Conservation (phyloP, 2,113 vertebrate species). For the Sinocyclocheilus anshuiensis region DNA sequence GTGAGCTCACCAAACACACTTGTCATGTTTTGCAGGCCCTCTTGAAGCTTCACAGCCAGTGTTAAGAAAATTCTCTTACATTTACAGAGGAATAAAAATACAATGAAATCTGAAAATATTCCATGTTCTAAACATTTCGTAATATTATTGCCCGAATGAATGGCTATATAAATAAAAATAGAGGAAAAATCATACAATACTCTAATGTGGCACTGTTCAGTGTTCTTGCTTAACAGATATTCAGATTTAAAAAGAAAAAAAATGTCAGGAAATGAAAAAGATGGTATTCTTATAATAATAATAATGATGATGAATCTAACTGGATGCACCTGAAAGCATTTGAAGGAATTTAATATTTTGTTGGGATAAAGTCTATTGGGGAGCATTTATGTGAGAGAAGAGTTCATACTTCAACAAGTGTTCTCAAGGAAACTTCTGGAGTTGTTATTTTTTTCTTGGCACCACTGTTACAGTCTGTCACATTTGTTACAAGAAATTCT, state of each 20-base stretch:
- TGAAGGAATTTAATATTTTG: background rate
- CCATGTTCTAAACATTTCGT: background rate
- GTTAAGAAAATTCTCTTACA: constrained; percentile 34
- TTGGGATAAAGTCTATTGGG: background rate
- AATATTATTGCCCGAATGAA: background rate
- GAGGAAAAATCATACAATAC: background rate
- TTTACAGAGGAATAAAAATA: constrained; percentile 17
- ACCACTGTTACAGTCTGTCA: background rate
- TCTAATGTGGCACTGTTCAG: background rate
- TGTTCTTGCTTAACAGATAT: background rate
- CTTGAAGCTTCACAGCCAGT: constrained; percentile 40
- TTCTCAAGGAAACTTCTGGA: constrained; percentile 1
- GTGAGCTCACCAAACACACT: constrained; percentile 74
- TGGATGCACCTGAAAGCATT: background rate
- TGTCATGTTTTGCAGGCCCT: constrained; percentile 36
- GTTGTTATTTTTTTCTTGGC: background rate
- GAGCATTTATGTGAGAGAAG: background rate
- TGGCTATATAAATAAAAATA: background rate
- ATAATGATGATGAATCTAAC: background rate
- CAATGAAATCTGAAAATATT: background rate
- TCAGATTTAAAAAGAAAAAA: background rate
- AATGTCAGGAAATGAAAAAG: background rate
- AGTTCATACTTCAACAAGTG: background rate
- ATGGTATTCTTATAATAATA: background rate
- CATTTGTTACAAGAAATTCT: constrained; percentile 19